These are phyloP conservation scores for Leptopterna dolabrata DNA, from an alignment of 2,888 invertebrate species.

Conservation along the genomic window DNA sequence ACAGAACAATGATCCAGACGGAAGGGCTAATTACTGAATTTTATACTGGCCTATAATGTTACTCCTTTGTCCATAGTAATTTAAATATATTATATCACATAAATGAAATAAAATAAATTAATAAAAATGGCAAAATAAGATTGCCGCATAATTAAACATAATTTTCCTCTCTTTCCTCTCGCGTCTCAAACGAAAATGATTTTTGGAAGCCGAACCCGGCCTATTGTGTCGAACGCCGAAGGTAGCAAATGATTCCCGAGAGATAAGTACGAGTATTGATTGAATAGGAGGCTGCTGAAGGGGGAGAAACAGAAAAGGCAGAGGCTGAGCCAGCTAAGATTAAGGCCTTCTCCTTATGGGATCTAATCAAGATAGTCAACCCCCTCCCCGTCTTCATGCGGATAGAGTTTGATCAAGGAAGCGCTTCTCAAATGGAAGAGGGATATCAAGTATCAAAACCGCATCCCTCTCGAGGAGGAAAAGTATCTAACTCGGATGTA, in stretches of 20 bases:
- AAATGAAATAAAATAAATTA: too few relatives aligned
- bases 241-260: neutral
- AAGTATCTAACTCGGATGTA: neutral
- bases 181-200: neutral
- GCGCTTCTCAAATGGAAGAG: neutral
- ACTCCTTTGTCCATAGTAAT: too few relatives aligned
- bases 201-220: neutral
- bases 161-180: too few relatives aligned
- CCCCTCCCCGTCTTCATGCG: neutral
- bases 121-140: too few relatives aligned
- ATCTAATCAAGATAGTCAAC: constrained; percentile 6
- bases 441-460: neutral
- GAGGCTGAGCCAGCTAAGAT: constrained; percentile 42
- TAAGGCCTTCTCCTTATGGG: constrained; percentile 11
- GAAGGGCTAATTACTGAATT: too few relatives aligned
- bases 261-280: constrained; percentile 21
- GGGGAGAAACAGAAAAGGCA: neutral
- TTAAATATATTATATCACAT: too few relatives aligned
- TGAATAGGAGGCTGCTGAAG: neutral
- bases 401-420: constrained; percentile 5
- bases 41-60: too few relatives aligned
- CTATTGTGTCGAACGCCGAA: neutral
- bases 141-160: too few relatives aligned
- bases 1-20: too few relatives aligned
- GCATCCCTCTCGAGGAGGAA: neutral